Percentiles rank a stretch among this genome's conserved stretches.
Evolutionary conservation across 2,888 invertebrate genomes (phyloP).

Genomic region (Psylliodes chrysocephalus): DNA sequence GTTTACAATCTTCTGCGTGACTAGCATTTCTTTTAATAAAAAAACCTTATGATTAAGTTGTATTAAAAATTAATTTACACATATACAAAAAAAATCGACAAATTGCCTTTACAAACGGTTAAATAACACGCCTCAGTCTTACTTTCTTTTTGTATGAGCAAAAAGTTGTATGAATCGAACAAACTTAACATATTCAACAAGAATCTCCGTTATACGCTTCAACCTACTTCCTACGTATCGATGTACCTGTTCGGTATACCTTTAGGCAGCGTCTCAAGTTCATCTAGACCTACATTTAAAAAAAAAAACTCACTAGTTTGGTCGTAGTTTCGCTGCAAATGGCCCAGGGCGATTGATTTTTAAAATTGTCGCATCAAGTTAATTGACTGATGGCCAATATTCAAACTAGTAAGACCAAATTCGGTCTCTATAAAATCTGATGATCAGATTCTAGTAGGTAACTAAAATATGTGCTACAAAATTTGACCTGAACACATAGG

Average conservation of each 20-base stretch:
- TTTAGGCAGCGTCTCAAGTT: slow-evolving; percentile 23
- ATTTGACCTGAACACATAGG: too few species aligned
- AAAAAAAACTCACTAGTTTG: slow-evolving; percentile 19
- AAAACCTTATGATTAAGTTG: too few species aligned
- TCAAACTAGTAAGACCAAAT: background rate
- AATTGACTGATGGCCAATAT: background rate
- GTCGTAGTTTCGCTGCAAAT: slow-evolving; percentile 15
- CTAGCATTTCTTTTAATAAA: too few species aligned
- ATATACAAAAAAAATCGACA: too few species aligned
- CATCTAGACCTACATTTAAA: slow-evolving; percentile 30
- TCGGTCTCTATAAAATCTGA: too few species aligned
- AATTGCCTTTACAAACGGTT: background rate
- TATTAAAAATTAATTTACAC: too few species aligned
- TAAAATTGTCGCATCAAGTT: background rate
- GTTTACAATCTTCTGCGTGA: too few species aligned
- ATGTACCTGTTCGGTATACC: slow-evolving; percentile 21
- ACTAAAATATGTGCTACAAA: too few species aligned
- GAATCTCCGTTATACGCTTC: slow-evolving; percentile 15
- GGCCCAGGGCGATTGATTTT: background rate
- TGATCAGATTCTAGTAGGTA: too few species aligned
- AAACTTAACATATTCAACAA: slow-evolving; percentile 7
- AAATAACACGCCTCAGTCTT: background rate
- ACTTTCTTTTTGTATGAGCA: slow-evolving; percentile 5
- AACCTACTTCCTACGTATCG: slow-evolving; percentile 16
- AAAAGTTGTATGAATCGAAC: slow-evolving; percentile 1